These are phyloP conservation scores for Dreissena polymorpha DNA, from an alignment of 1,140 invertebrate species.

Conservation along the genomic window DNA sequence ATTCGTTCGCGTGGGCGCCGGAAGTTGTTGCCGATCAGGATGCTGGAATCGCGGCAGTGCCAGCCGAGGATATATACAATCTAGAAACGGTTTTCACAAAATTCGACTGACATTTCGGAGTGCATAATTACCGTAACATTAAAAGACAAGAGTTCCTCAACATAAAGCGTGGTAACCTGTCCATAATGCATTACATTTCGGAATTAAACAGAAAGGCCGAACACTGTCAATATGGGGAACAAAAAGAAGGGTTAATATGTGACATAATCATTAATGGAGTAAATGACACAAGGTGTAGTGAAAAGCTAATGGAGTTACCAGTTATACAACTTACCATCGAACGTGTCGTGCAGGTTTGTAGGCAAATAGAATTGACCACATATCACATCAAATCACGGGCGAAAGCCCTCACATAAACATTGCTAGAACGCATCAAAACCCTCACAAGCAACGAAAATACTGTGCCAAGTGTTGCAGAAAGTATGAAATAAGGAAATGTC, in stretches of 20 bases:
- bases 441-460: background rate
- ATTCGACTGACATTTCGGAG: constrained; percentile 46
- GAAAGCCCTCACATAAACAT: background rate
- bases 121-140: constrained; percentile 45
- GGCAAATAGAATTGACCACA: constrained; percentile 1
- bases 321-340: background rate
- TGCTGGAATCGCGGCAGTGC: background rate
- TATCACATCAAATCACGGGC: background rate
- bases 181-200: constrained; percentile 57
- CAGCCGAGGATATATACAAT: constrained; percentile 27
- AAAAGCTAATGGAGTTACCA: constrained; percentile 37
- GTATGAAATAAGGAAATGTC: background rate
- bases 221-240: constrained; percentile 54
- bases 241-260: constrained; percentile 55
- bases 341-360: constrained; percentile 1
- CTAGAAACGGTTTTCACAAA: constrained; percentile 17
- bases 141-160: constrained; percentile 46
- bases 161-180: constrained; percentile 37
- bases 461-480: background rate
- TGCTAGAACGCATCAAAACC: background rate
- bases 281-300: constrained; percentile 51
- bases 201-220: constrained; percentile 55
- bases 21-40: background rate
- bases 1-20: constrained; percentile 24
- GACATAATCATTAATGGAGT: constrained; percentile 59